These are phyloP conservation scores for Adelges cooleyi DNA, from an alignment of 1,140 invertebrate genomes.

Conservation along the genomic window DNA sequence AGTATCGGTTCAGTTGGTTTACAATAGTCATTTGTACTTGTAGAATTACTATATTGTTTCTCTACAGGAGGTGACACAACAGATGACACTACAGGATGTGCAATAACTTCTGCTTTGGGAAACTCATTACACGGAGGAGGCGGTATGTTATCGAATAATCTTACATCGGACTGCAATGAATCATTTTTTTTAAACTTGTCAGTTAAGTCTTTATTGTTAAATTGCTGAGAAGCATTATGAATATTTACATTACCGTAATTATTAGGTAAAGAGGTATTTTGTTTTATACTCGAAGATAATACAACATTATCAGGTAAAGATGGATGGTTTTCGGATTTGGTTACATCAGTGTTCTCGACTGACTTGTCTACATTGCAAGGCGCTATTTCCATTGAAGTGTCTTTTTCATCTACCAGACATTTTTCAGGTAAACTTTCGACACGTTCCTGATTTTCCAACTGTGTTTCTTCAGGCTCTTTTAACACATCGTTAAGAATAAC, in stretches of 20 bases:
- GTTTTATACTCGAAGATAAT: not conserved
- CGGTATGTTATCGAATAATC: not conserved
- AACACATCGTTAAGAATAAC: not conserved
- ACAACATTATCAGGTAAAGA: not conserved
- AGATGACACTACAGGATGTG: not conserved
- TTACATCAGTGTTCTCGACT: not conserved
- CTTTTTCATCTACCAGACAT: not conserved
- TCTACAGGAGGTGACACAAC: not conserved
- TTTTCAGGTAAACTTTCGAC: not conserved
- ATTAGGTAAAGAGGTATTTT: not conserved
- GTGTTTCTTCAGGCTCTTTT: not conserved
- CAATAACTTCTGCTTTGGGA: not conserved
- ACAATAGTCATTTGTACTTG: not conserved
- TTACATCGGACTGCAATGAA: not conserved
- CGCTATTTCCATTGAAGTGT: not conserved
- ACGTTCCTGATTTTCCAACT: not conserved
- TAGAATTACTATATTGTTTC: not conserved
- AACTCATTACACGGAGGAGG: not conserved
- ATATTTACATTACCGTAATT: not conserved
- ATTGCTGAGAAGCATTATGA: not conserved
- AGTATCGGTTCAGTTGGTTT: not conserved
- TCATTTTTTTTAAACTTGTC: not conserved
- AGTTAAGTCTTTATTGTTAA: not conserved
- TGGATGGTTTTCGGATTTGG: not conserved
- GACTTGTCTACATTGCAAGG: not conserved